Percentiles rank a stretch among this genome's conserved stretches.
phyloP scores from a whole-genome alignment of 2,113 vertebrate species.

The Perca fluviatilis region DNA sequence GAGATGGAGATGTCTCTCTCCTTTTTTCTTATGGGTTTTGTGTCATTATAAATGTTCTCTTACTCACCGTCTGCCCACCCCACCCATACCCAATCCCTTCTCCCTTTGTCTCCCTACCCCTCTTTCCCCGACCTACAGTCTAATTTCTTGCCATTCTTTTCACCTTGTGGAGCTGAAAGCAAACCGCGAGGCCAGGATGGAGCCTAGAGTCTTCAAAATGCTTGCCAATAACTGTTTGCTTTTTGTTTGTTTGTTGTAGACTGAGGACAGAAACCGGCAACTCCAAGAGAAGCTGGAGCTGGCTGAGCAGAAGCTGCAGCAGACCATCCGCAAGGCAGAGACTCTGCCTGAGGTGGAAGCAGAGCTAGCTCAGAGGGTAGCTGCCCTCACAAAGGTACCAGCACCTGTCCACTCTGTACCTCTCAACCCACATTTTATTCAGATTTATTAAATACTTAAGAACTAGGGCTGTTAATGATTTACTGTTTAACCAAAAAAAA shows the following conservation, averaged over 20 bases:
- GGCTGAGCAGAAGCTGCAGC: slow-evolving; percentile 97
- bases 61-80: slow-evolving; percentile 52
- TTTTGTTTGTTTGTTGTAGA: slow-evolving; percentile 79
- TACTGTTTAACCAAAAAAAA: too few species aligned
- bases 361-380: slow-evolving; percentile 95
- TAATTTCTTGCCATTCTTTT: neutral
- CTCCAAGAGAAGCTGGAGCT: slow-evolving; percentile 95
- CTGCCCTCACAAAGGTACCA: slow-evolving; percentile 94
- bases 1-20: slow-evolving; percentile 57
- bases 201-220: neutral
- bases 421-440: too few species aligned
- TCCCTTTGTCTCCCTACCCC: slow-evolving; percentile 1
- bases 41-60: slow-evolving; percentile 52
- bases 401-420: neutral
- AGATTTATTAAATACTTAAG: neutral
- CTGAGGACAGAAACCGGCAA: slow-evolving; percentile 93
- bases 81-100: slow-evolving; percentile 7
- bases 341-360: slow-evolving; percentile 97
- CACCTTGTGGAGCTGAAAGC: slow-evolving; percentile 2
- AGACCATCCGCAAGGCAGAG: slow-evolving; percentile 96
- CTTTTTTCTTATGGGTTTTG: slow-evolving; percentile 32
- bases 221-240: slow-evolving; percentile 2
- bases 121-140: neutral
- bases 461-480: too few species aligned
- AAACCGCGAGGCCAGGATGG: slow-evolving; percentile 7